Base-by-base conservation (phyloP, 2,797 vertebrate species). In the Cygnus olor region DNA sequence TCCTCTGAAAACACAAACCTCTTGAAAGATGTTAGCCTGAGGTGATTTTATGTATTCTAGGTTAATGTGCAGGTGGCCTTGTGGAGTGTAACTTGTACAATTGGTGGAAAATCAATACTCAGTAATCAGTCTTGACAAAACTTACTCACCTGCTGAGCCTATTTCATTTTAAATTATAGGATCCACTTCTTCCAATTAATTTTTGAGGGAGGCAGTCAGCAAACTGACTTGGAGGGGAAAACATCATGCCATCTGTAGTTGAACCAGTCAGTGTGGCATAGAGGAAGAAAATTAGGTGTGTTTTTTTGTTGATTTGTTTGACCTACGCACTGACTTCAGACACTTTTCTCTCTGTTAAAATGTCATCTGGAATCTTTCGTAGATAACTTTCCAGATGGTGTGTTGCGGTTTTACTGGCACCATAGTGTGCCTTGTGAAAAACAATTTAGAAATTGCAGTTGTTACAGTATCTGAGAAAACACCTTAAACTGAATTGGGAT, bases 131-230 rank as follows among this genome's bases (percentile, higher is more conserved):
- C 92, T 87, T 85, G 70, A 93, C 60, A 95, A 94, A 93, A 47
- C 84, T 96, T 95, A 73, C 54, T 92, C 85, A 82, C 93, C 94
- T 92, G 90, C 94, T 97, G 94, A 93, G 91, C 21, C 87, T 92
- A 57, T 92, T 96, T 90, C 69, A 42, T 93, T 97, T 96, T 78
- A 86, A 95, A 95, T 90, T 91, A 78, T 64, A 90, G 82, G 53
- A 86, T 60, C 71, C 64, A 72, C 87, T 94, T 88, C 58, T 87
- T 96, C 81, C 91, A 92, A 92, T 96, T 96, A 94, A 85, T 95
- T 96, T 94, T 91, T 91, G 85, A 93, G 73, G 53, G 77, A 95
- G 65, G 8, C 54, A 85, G 87, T 90, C 76, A 88, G 77, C 49
- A 97, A 82, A 95, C 77, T 69, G 47, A 57, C 69, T 93, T 90